Percentiles rank a stretch among this genome's conserved stretches.
phyloP scores from a whole-genome alignment of 2,888 invertebrate species.

The Orthonevra nobilis region DNA sequence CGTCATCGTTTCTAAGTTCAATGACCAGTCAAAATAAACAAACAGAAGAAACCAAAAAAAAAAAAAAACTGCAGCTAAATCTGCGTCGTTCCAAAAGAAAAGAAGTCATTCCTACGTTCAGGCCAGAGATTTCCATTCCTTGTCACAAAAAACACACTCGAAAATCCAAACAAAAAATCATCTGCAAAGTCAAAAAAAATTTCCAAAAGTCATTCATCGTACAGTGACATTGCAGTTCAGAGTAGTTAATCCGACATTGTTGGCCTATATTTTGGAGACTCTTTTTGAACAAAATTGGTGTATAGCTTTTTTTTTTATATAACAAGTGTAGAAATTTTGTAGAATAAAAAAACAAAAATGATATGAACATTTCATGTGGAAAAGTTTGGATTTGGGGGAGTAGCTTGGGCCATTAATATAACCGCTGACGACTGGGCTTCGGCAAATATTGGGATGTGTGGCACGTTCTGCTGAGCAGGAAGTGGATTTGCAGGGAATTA shows the following conservation, averaged over 20 bases:
- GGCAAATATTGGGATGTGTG: not conserved
- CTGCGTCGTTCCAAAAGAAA: not conserved
- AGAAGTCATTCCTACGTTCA: not conserved
- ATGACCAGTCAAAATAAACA: conserved; percentile 44
- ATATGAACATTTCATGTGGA: no score
- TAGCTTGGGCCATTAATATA: not conserved
- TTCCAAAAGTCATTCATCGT: conserved; percentile 7
- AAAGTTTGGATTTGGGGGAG: not conserved
- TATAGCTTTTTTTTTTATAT: no score
- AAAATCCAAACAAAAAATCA: conserved; percentile 10
- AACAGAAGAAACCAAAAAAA: not conserved
- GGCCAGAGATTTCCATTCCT: conserved; percentile 10
- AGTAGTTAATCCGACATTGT: conserved; percentile 28
- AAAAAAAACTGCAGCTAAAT: not conserved
- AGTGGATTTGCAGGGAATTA: conserved; percentile 7
- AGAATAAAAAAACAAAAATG: no score
- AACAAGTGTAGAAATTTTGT: no score
- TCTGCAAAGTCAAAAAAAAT: conserved; percentile 5
- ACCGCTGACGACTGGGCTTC: not conserved
- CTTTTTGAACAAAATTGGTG: conserved; percentile 6
- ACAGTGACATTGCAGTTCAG: conserved; percentile 52
- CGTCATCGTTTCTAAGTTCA: conserved; percentile 38
- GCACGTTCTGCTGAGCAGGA: conserved; percentile 1
- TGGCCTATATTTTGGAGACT: conserved; percentile 45
- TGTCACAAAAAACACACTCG: conserved; percentile 1